These are phyloP conservation scores for Apamea anceps DNA, from an alignment of 2,888 invertebrate genomes.

Conservation along the genomic window DNA sequence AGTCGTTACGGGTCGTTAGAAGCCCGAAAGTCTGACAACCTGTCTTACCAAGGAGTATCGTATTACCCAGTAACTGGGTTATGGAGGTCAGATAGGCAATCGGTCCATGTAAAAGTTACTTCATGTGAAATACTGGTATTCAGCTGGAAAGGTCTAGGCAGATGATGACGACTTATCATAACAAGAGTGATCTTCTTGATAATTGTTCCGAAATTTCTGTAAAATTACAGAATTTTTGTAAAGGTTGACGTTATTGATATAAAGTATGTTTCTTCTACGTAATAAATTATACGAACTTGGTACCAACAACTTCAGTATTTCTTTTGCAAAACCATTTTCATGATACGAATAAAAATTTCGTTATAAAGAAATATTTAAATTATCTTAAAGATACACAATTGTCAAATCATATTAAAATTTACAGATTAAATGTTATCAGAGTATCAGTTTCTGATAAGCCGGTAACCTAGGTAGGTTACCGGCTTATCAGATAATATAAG, in stretches of 20 bases:
- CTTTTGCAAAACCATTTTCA: neutral
- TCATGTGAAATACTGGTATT: too few relatives aligned
- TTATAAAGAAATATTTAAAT: neutral
- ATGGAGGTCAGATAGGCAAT: too few relatives aligned
- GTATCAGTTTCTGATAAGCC: constrained; percentile 6
- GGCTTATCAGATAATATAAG: neutral
- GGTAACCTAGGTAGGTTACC: neutral
- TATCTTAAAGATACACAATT: neutral
- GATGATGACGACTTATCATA: neutral
- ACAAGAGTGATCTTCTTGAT: neutral
- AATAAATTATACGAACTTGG: neutral
- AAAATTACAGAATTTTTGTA: neutral
- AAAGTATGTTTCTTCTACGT: neutral
- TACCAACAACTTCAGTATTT: neutral
- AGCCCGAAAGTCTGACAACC: too few relatives aligned
- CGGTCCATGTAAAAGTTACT: too few relatives aligned
- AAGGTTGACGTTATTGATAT: neutral
- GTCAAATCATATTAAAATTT: neutral
- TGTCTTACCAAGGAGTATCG: too few relatives aligned
- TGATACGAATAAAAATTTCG: neutral
- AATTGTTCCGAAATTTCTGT: neutral
- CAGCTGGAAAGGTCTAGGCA: too few relatives aligned
- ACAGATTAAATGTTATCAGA: neutral
- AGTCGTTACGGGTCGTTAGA: too few relatives aligned
- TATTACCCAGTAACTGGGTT: too few relatives aligned